Base-by-base conservation (phyloP, 2,797 vertebrate species). In the Gymnoscopelus braueri region DNA sequence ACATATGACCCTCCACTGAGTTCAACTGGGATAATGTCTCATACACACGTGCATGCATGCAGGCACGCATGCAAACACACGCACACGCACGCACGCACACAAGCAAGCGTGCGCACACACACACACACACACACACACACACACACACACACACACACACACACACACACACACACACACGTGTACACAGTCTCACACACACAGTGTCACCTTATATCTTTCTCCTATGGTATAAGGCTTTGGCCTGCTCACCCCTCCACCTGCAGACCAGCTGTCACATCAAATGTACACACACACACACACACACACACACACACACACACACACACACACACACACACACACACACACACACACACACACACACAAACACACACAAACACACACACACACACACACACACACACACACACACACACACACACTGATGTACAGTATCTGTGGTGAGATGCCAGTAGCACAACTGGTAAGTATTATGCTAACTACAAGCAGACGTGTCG, bases 1-100 rank as follows among this genome's bases (percentile, higher is more conserved):
- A 77, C 23, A 70, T 39, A 51, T n/a, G 39, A 64, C 26, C 53
- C 64, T 48, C 15, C n/a, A 48, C 67, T 52, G 12, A 58, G 12
- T 10, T 35, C 11, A 32, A 35, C 56, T 15, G 19, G 39, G 39
- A 44, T 44, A 44, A 10, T 29, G 19, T 9, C 39, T 8, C 19
- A 62, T 35, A 60, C 60, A 47, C 59, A 61, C 56, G 35, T 14
- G n/a, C 56, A 39, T 4, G 7, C 56, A 59, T 15, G 23, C 59
- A 60, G 35, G 24, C 54, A 56, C 10, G 9, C 26, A 57, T 1
- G 23, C 13, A 58, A n/a, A 48, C n/a, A 10, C n/a, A 6, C 59
- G 11, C n/a, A 24, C 35, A 24, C 19, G 13, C 59, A 48, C 39
- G 39, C 58, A 60, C 12, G 6, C 58, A 39, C 14, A 1, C 19